phyloP scores from a whole-genome alignment of 2,797 vertebrate genomes.

The Thaleichthys pacificus region DNA sequence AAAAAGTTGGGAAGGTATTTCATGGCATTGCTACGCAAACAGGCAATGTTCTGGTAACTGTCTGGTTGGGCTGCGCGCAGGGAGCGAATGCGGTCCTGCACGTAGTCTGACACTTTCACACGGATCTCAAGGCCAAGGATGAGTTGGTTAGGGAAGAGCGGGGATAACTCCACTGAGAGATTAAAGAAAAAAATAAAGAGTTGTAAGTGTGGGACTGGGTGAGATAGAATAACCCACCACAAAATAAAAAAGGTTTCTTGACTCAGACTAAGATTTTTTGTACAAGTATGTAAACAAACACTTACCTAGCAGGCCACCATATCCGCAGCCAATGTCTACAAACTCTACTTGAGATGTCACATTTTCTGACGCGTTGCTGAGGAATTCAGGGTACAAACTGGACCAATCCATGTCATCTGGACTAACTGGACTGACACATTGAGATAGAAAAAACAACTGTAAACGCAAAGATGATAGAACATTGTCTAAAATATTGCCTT shows the following conservation, averaged over 20 bases:
- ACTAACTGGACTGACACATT: constrained; percentile 78
- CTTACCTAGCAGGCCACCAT: constrained; percentile 89
- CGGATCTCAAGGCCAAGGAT: constrained; percentile 91
- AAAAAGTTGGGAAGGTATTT: constrained; percentile 95
- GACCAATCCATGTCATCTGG: constrained; percentile 92
- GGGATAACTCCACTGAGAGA: constrained; percentile 82
- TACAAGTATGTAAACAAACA: no score
- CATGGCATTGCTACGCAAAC: constrained; percentile 91
- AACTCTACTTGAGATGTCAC: constrained; percentile 80
- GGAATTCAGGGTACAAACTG: constrained; percentile 79
- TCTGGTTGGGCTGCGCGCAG: constrained; percentile 78
- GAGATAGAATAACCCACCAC: not conserved
- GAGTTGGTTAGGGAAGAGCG: constrained; percentile 85
- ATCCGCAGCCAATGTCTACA: constrained; percentile 92
- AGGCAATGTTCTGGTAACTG: constrained; percentile 89
- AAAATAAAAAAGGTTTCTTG: no score
- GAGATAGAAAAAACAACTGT: not conserved
- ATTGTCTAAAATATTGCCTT: not conserved
- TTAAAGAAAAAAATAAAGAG: not conserved
- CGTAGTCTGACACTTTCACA: constrained; percentile 91
- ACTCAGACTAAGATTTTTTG: no score
- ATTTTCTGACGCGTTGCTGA: constrained; percentile 57
- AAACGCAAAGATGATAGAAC: not conserved
- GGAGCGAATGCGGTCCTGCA: constrained; percentile 84
- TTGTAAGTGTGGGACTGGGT: not conserved